Percentiles rank a stretch among this genome's conserved stretches.
phyloP scores from a whole-genome alignment of 2,113 vertebrate genomes.

The Mustela lutreola region DNA sequence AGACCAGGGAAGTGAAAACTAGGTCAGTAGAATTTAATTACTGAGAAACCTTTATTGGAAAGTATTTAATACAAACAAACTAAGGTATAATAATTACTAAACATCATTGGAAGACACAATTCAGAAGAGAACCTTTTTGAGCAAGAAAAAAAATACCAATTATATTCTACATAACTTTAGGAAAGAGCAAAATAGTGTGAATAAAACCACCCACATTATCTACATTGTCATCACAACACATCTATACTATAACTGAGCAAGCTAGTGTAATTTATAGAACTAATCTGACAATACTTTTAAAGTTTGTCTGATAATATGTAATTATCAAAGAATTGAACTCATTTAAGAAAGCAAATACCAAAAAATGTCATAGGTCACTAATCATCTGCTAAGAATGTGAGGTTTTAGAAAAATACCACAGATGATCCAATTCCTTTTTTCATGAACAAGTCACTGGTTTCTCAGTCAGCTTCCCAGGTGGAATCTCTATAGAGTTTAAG shows the following conservation, averaged over 20 bases:
- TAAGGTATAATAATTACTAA: conserved; percentile 56
- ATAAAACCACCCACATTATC: conserved; percentile 48
- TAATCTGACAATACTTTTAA: conserved; percentile 40
- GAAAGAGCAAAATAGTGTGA: conserved; percentile 11
- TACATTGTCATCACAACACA: not conserved
- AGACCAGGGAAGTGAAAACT: conserved; percentile 57
- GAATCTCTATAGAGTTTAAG: not conserved
- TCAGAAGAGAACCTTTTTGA: conserved; percentile 56
- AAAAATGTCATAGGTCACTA: not conserved
- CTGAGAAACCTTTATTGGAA: conserved; percentile 59
- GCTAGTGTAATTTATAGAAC: conserved; percentile 22
- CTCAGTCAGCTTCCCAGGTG: not conserved
- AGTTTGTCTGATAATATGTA: conserved; percentile 59
- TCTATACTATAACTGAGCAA: conserved; percentile 26
- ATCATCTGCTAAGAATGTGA: conserved; percentile 16
- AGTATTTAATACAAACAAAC: conserved; percentile 72
- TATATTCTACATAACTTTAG: conserved; percentile 66
- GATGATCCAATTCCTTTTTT: not conserved
- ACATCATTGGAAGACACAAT: conserved; percentile 5
- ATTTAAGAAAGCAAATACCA: conserved; percentile 64
- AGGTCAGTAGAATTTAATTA: conserved; percentile 73
- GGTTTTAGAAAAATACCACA: not conserved
- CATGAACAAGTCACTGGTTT: not conserved
- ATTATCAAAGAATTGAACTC: conserved; percentile 62
- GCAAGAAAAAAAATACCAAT: conserved; percentile 63